Conservation (phyloP, 1,140 invertebrate species). For the Trichomalopsis sarcophagae region DNA sequence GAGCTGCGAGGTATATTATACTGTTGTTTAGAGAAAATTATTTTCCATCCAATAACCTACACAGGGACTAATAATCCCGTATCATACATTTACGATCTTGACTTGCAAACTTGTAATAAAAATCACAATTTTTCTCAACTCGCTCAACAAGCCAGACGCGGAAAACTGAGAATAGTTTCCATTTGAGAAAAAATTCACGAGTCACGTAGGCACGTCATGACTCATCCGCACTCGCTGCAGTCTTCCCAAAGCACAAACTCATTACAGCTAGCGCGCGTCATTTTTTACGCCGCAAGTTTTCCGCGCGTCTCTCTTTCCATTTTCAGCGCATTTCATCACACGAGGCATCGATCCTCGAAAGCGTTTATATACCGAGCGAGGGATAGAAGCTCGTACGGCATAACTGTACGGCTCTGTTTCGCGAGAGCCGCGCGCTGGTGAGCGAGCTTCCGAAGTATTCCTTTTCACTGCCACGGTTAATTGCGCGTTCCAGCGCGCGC, state of each 20-base stretch:
- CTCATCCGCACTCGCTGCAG: background rate
- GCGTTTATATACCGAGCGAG: background rate
- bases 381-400: background rate
- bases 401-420: background rate
- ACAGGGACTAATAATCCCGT: no score
- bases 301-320: background rate
- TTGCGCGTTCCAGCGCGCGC: slow-evolving; percentile 12
- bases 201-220: background rate
- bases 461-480: slow-evolving; percentile 45
- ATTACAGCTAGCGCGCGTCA: background rate
- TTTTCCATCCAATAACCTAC: no score
- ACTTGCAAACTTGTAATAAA: no score
- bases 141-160: no score
- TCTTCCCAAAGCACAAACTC: background rate
- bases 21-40: no score
- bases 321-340: background rate
- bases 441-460: background rate
- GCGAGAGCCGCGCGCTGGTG: background rate
- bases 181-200: background rate
- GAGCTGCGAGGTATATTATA: no score
- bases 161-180: no score
- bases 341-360: background rate
- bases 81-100: no score
- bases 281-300: background rate
- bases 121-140: no score